Evolutionary conservation across 2,888 invertebrate species (phyloP).

Genomic region (Leptinotarsa haldemani): DNA sequence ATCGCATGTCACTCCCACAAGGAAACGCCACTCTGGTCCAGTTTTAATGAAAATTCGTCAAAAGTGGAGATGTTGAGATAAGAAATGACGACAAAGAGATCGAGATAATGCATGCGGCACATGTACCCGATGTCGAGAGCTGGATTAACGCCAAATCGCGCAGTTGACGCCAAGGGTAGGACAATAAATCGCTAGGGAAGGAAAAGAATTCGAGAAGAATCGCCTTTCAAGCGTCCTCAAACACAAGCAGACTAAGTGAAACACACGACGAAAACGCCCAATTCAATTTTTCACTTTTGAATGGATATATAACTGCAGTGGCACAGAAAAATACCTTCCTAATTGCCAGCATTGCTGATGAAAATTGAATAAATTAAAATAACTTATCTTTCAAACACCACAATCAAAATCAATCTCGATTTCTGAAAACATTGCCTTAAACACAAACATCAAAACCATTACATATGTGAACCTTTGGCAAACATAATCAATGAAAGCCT

Average conservation of each 20-base stretch:
- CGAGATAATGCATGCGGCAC: slow-evolving; percentile 48
- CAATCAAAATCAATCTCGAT: too few relatives aligned
- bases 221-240: not conserved
- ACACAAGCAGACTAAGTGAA: not conserved
- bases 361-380: too few relatives aligned
- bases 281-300: too few relatives aligned
- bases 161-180: slow-evolving; percentile 25
- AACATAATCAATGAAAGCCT: too few relatives aligned
- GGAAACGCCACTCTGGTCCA: slow-evolving; percentile 41
- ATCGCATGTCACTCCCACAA: slow-evolving; percentile 27
- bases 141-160: slow-evolving; percentile 46
- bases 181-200: slow-evolving; percentile 11
- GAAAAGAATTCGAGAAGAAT: slow-evolving; percentile 7
- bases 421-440: too few relatives aligned
- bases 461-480: too few relatives aligned
- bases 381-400: too few relatives aligned
- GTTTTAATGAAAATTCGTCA: slow-evolving; percentile 52
- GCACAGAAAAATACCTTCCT: too few relatives aligned
- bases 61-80: slow-evolving; percentile 50
- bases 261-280: too few relatives aligned
- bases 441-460: too few relatives aligned
- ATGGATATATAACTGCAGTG: too few relatives aligned
- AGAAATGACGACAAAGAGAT: slow-evolving; percentile 50
- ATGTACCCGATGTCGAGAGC: slow-evolving; percentile 33
- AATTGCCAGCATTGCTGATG: too few relatives aligned